phyloP scores from a whole-genome alignment of 2,113 vertebrate genomes.

The Rhynchopsitta pachyrhyncha region DNA sequence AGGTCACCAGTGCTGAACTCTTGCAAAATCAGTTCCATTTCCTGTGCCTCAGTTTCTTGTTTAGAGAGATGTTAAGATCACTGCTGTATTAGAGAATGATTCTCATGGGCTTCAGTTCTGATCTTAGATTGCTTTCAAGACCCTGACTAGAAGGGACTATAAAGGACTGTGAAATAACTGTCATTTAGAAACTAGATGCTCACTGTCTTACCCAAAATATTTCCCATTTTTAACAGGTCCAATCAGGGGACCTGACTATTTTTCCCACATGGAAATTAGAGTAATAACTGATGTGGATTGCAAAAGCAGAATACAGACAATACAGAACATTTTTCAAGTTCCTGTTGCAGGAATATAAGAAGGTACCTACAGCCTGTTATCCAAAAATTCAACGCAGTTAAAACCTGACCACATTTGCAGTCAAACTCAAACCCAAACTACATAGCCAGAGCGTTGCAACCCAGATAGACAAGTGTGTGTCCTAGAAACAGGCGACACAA shows the following conservation, averaged over 20 bases:
- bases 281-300: neutral
- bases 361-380: neutral
- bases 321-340: neutral
- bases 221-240: neutral
- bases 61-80: neutral
- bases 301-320: neutral
- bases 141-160: neutral
- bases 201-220: neutral
- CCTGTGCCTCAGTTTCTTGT: neutral
- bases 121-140: neutral
- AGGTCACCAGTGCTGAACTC: neutral
- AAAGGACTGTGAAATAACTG: neutral
- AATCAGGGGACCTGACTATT: neutral
- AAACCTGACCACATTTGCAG: neutral
- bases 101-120: neutral
- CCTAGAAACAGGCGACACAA: neutral
- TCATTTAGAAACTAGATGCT: neutral
- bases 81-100: neutral
- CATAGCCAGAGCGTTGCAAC: neutral
- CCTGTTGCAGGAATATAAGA: neutral
- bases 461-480: accelerated
- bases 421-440: neutral
- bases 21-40: neutral
- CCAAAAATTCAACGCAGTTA: neutral
- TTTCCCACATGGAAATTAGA: neutral